Base-by-base conservation (phyloP, 2,888 invertebrate genomes). In the Penaeus monodon region DNA sequence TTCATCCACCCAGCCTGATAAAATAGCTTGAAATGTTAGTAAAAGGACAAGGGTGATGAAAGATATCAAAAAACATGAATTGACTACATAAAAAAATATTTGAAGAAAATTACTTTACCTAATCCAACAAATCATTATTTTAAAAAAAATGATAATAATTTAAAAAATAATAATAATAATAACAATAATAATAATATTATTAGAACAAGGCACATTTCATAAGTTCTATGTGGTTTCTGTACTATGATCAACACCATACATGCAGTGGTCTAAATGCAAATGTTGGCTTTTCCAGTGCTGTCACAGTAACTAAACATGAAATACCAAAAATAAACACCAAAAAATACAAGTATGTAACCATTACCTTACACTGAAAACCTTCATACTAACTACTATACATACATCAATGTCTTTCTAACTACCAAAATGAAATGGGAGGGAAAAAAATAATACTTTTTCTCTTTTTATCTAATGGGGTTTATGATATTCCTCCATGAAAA, bases 1-100 rank as follows among this genome's bases (percentile, higher is more conserved):
- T 91, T 92, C 92, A 86, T 92, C 92, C 49, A 92, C 91, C 92
- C 92, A 92, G 82, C 92, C 91, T 92, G 88, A 57, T 66, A 33
- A 65, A 17, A 70, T 24, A 57, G 63, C n/a, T 49, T 29, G n/a
- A 24, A 66, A 44, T 20, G 44, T 81, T 22, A n/a, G 12, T 22
- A 22, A 73, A 33, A 24, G 33, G 10, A 73, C 29, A 78, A 33
- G 76, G 38, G 81, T 44, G 77, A 63, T 86, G 65, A 78, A 33
- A 86, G 38, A 85, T n/a, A 38, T 63, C 70, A 66, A 83, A 14
- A 80, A 49, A n/a, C 10, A 78, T 44, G 33, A 8, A 44, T 10
- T 78, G 57, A 57, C 49, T n/a, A 78, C 44, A 29, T 33, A 7
- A 73, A 73, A 73, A 57, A 57, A 57, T 57, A 44, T 10, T 1